Conservation (phyloP, 2,888 invertebrate genomes). For the Euzetes globulus region DNA sequence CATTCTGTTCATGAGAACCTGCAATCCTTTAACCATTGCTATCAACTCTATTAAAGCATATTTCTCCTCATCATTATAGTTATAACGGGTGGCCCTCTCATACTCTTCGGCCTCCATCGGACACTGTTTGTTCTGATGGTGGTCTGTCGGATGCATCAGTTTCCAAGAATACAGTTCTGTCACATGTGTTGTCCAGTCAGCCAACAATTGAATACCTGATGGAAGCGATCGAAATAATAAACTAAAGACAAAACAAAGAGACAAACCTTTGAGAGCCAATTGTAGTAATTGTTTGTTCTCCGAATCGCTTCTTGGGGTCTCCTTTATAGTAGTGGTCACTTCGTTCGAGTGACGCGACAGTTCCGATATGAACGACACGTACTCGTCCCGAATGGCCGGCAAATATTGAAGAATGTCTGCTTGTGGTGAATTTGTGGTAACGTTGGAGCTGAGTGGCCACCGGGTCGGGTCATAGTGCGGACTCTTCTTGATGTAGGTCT, state of each 20-base stretch:
- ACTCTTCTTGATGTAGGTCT: conserved; percentile 79
- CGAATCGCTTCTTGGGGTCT: conserved; percentile 72
- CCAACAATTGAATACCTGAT: conserved; percentile 65
- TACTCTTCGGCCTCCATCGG: conserved; percentile 96
- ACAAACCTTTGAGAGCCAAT: conserved; percentile 71
- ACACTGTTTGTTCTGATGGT: conserved; percentile 87
- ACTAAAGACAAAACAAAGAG: background rate
- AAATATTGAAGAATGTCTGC: conserved; percentile 91
- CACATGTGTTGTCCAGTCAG: conserved; percentile 93
- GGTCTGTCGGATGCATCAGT: conserved; percentile 92
- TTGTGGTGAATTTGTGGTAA: conserved; percentile 72
- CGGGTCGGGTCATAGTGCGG: conserved; percentile 79
- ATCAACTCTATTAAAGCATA: conserved; percentile 96
- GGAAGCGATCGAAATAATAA: background rate
- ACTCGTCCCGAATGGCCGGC: conserved; percentile 84
- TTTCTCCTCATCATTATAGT: conserved; percentile 94
- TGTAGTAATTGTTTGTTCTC: conserved; percentile 88
- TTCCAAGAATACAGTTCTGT: conserved; percentile 98
- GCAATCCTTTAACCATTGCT: conserved; percentile 97
- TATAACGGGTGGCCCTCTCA: conserved; percentile 69
- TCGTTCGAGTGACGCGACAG: conserved; percentile 75
- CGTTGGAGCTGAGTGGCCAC: conserved; percentile 81
- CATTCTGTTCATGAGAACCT: conserved; percentile 92
- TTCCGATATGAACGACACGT: conserved; percentile 93
- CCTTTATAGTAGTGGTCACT: conserved; percentile 84